Conservation (phyloP, 2,113 vertebrate genomes). For the Hydrochoerus hydrochaeris region DNA sequence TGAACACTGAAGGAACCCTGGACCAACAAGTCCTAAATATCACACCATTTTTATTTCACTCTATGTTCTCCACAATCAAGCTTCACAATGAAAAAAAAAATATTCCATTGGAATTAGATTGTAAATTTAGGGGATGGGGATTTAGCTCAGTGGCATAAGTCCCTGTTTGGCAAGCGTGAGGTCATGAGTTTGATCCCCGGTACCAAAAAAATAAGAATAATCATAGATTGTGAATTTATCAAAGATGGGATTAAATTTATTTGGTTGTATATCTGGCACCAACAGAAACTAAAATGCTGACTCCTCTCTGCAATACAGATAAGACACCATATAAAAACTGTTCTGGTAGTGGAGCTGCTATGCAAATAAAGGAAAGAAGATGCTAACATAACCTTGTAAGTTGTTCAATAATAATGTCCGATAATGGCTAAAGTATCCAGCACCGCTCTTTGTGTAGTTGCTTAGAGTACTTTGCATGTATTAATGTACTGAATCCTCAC, state of each 20-base stretch:
- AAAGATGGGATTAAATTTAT: background rate
- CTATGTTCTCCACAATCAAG: background rate
- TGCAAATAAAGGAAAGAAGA: slow-evolving; percentile 33
- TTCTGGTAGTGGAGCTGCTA: background rate
- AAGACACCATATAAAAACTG: slow-evolving; percentile 24
- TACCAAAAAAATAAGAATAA: too few relatives aligned
- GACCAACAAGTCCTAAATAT: background rate
- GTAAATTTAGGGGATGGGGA: too few relatives aligned
- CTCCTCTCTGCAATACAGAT: background rate
- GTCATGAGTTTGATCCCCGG: too few relatives aligned
- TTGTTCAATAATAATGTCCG: background rate
- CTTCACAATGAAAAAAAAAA: background rate
- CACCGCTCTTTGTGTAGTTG: background rate
- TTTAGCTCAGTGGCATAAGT: too few relatives aligned
- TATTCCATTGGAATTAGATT: background rate
- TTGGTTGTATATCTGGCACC: background rate
- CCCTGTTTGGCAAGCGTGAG: too few relatives aligned
- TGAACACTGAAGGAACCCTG: background rate
- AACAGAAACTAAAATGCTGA: slow-evolving; percentile 16
- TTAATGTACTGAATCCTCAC: background rate
- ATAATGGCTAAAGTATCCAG: background rate
- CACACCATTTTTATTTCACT: background rate
- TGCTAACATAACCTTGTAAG: background rate
- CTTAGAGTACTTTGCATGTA: background rate
- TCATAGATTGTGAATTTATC: background rate